Evolutionary conservation across 2,797 vertebrate species (phyloP).

Genomic region (Eidolon dupreanum): DNA sequence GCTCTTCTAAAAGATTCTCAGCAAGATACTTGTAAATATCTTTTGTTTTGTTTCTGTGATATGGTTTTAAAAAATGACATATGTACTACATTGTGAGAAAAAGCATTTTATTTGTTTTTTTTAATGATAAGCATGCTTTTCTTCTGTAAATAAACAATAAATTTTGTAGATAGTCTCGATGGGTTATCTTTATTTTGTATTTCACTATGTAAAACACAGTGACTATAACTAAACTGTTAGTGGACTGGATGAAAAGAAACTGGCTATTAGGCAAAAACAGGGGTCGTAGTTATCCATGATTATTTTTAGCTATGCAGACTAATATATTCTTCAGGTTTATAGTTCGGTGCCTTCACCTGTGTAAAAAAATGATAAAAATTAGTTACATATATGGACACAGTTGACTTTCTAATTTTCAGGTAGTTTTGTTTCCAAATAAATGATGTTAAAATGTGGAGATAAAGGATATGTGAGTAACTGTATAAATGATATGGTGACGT

Average conservation of each 20-base stretch:
- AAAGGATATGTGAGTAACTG: background rate
- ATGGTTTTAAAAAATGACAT: background rate
- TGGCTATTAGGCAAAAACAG: conserved; percentile 75
- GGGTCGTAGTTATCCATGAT: conserved; percentile 68
- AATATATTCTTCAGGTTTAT: conserved; percentile 75
- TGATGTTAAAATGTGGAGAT: background rate
- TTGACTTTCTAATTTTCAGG: background rate
- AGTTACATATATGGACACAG: background rate
- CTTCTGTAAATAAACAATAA: conserved; percentile 88
- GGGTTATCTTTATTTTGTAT: conserved; percentile 78
- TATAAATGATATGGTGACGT: background rate
- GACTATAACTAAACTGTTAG: conserved; percentile 65
- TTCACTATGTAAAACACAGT: conserved; percentile 71
- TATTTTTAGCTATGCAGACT: conserved; percentile 55
- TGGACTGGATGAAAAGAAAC: conserved; percentile 60
- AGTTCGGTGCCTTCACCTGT: conserved; percentile 85
- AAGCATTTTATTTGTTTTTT: conserved; percentile 79
- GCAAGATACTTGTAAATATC: conserved; percentile 7
- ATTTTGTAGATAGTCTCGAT: conserved; percentile 80
- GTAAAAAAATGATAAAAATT: conserved; percentile 72
- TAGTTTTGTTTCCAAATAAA: background rate
- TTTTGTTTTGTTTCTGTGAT: conserved; percentile 14
- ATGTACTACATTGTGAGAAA: conserved; percentile 40
- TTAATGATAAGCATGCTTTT: conserved; percentile 75
- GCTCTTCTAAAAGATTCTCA: conserved; percentile 34